Evolutionary conservation across 2,888 invertebrate species (phyloP).

Genomic region (Acanthosepion esculentum): DNA sequence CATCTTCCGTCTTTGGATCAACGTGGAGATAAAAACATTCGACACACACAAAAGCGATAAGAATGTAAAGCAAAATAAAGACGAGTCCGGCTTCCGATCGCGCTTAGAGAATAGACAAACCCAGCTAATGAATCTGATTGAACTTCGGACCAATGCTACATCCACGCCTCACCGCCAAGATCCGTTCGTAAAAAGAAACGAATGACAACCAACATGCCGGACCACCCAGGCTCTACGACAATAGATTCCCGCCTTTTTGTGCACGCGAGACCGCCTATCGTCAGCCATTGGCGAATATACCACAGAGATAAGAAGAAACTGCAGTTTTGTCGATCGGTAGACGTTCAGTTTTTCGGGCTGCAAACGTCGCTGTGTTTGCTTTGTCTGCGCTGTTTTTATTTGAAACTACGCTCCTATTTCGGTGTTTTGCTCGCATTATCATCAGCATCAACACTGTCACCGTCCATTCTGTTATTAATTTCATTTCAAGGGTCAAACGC

Average conservation of each 20-base stretch:
- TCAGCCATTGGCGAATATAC: not conserved
- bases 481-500: too few relatives aligned
- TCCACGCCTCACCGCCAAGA: not conserved
- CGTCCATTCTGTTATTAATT: too few relatives aligned
- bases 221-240: not conserved
- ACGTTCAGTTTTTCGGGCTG: not conserved
- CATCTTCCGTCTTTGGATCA: not conserved
- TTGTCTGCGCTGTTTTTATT: not conserved
- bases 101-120: not conserved
- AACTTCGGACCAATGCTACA: not conserved
- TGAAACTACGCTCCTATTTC: not conserved
- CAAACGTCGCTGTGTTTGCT: not conserved
- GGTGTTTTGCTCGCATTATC: too few relatives aligned
- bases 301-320: not conserved
- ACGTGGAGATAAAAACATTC: not conserved
- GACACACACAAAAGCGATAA: not conserved
- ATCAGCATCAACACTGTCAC: too few relatives aligned
- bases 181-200: not conserved
- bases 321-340: not conserved
- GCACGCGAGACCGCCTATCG: not conserved
- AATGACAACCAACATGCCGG: not conserved
- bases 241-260: not conserved
- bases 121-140: not conserved
- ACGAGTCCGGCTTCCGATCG: too few relatives aligned
- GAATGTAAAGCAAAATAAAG: not conserved